Evolutionary conservation across 2,797 vertebrate genomes (phyloP).

Genomic region (Danio jaintianensis): DNA sequence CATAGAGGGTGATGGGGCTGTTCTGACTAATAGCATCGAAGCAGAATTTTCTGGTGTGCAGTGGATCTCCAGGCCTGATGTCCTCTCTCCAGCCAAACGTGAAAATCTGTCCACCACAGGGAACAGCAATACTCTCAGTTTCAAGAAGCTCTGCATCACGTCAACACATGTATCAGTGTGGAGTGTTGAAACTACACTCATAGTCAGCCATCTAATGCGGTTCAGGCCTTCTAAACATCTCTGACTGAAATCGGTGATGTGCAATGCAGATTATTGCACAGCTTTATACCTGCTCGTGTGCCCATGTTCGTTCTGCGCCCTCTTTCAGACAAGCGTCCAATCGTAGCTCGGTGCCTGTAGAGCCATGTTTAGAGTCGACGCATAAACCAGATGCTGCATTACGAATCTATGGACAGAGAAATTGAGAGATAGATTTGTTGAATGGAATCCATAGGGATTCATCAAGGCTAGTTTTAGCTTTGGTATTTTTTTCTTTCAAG

Average conservation of each 20-base stretch:
- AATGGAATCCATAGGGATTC: background rate
- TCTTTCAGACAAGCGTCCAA: slow-evolving; percentile 88
- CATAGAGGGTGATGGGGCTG: slow-evolving; percentile 86
- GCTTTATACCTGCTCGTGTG: slow-evolving; percentile 86
- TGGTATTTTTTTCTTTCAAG: background rate
- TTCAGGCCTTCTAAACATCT: background rate
- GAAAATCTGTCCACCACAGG: slow-evolving; percentile 78
- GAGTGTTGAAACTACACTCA: background rate
- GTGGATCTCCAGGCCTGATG: slow-evolving; percentile 85
- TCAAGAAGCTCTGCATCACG: background rate
- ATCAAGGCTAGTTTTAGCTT: background rate
- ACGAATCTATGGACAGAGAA: slow-evolving; percentile 75
- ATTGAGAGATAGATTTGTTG: slow-evolving; percentile 5
- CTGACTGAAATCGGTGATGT: background rate
- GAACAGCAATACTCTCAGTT: background rate
- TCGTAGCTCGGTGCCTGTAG: slow-evolving; percentile 84
- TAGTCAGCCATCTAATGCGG: background rate
- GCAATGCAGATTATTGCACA: background rate
- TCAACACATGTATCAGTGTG: background rate
- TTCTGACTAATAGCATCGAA: slow-evolving; percentile 84
- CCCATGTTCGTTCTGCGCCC: slow-evolving; percentile 88
- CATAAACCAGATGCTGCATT: slow-evolving; percentile 84
- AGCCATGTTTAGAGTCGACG: slow-evolving; percentile 88
- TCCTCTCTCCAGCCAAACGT: slow-evolving; percentile 94
- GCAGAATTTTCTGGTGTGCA: slow-evolving; percentile 90